Evolutionary conservation across 2,888 invertebrate genomes (phyloP).

Genomic region (Tipula helvola): DNA sequence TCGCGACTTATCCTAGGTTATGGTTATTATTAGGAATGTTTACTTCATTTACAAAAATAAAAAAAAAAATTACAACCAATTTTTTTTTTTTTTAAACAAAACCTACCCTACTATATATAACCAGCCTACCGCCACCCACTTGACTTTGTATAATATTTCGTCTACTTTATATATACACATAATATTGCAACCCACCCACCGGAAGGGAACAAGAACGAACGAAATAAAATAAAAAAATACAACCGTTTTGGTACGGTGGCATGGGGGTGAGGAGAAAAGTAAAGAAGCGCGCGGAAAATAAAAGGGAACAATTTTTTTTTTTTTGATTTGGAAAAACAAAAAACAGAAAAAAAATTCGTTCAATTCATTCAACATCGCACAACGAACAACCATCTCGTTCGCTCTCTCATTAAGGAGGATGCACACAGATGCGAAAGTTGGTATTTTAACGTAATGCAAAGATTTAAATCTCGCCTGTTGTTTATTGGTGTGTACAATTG

Average conservation of each 20-base stretch:
- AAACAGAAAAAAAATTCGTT: not conserved
- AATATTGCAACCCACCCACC: not conserved
- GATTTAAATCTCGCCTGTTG: no score
- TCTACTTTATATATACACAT: not conserved
- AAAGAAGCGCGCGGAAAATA: not conserved
- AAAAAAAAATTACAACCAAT: not conserved
- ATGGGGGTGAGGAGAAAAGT: not conserved
- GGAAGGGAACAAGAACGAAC: not conserved
- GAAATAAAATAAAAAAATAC: not conserved
- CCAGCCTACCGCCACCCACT: not conserved
- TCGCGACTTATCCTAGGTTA: conserved; percentile 10
- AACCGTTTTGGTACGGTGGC: not conserved
- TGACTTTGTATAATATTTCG: not conserved
- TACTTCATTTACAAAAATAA: conserved; percentile 9
- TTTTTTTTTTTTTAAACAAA: not conserved
- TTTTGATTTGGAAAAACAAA: not conserved
- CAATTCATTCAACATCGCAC: not conserved
- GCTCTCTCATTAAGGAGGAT: no score
- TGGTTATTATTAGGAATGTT: conserved; percentile 10
- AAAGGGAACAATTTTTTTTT: not conserved
- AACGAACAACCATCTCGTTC: no score
- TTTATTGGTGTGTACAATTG: no score
- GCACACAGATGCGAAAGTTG: no score
- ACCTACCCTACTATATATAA: not conserved
- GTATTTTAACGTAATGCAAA: no score